Conservation (phyloP, 2,113 vertebrate species). For the Psilopogon haemacephalus region DNA sequence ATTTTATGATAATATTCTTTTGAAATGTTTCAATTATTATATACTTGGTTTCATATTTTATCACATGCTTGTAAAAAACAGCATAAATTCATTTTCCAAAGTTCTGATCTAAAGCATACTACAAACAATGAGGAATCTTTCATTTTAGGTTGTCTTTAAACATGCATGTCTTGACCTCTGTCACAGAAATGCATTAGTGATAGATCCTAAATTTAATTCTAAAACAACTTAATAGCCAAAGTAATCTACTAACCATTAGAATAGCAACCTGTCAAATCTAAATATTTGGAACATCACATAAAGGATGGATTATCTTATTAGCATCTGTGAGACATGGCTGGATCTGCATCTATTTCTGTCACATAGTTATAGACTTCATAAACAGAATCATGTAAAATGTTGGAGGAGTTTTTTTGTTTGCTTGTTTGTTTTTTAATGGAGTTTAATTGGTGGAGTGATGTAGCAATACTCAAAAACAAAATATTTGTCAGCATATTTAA, state of each 20-base stretch:
- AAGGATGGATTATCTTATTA: constrained; percentile 54
- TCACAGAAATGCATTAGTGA: neutral
- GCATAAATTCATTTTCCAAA: neutral
- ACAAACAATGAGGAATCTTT: neutral
- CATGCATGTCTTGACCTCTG: neutral
- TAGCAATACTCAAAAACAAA: neutral
- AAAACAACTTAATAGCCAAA: constrained; percentile 37
- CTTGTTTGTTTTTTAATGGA: neutral
- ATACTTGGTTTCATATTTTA: neutral
- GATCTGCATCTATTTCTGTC: neutral
- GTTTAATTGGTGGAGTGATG: neutral
- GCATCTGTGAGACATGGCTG: neutral
- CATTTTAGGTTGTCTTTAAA: neutral
- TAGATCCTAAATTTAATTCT: neutral
- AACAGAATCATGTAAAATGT: neutral
- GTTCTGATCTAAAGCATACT: neutral
- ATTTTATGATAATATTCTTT: neutral
- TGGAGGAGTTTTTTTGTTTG: too few relatives aligned
- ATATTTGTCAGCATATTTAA: neutral
- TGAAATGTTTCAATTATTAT: neutral
- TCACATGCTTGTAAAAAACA: neutral
- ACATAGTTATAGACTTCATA: constrained; percentile 33
- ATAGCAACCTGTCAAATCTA: constrained; percentile 42
- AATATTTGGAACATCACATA: constrained; percentile 17
- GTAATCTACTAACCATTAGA: constrained; percentile 44